Percentiles rank a stretch among this genome's conserved stretches.
phyloP scores from a whole-genome alignment of 2,797 vertebrate genomes.

The Melopsittacus undulatus region DNA sequence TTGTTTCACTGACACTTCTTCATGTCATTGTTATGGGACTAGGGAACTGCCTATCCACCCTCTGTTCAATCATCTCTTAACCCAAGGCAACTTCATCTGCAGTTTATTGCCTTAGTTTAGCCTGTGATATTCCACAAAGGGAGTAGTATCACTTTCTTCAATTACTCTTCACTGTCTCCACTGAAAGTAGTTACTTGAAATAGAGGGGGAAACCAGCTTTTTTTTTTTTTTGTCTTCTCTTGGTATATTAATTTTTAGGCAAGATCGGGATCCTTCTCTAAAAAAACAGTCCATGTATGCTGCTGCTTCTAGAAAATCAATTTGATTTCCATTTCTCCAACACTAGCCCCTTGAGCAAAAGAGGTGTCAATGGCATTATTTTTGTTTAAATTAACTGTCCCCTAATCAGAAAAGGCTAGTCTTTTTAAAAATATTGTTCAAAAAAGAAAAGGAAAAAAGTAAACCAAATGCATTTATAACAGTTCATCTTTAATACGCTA shows the following conservation, averaged over 20 bases:
- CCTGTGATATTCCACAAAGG: not conserved
- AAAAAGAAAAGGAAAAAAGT: not conserved
- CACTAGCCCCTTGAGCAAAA: not conserved
- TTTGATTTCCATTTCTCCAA: not conserved
- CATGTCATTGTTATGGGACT: not conserved
- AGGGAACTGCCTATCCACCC: not conserved
- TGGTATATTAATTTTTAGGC: not conserved
- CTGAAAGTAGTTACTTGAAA: not conserved
- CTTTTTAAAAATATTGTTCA: not conserved
- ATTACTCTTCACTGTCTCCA: not conserved
- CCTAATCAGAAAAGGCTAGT: not conserved
- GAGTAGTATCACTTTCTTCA: not conserved
- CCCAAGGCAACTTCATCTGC: not conserved
- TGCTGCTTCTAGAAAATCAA: not conserved
- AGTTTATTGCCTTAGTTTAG: not conserved
- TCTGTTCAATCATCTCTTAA: not conserved
- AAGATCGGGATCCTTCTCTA: not conserved
- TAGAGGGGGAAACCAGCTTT: fast-evolving
- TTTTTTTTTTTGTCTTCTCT: not conserved
- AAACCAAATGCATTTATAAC: not conserved
- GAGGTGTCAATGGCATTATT: not conserved
- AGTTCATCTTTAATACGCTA: not conserved
- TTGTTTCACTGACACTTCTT: not conserved
- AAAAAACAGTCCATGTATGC: not conserved
- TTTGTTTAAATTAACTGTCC: not conserved